Base-by-base conservation (phyloP, 2,113 vertebrate genomes). In the Nerophis ophidion region DNA sequence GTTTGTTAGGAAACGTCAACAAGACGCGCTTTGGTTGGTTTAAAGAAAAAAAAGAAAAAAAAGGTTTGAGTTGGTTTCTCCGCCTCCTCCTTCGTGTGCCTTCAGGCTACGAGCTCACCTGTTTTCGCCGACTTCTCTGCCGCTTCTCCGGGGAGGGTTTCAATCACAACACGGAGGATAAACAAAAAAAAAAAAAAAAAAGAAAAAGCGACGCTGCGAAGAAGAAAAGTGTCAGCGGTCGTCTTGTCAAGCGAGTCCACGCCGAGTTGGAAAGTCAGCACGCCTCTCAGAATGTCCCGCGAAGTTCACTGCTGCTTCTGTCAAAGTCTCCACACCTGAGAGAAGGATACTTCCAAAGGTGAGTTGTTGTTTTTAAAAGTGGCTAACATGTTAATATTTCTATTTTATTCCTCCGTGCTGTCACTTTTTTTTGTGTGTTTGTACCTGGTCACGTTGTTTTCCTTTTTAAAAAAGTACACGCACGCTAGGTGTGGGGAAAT, bases 41-140 rank as follows among this genome's bases (percentile, higher is more conserved):
- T 26, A 26, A 26, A 26, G 4, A 26, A 26, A 26, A 26, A 26
- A 26, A 26, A 3, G 19, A 26, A 26, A 26, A 26, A 26, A 26
- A 26, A 26, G 4, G 26, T 26, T 26, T 2, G 26, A 26, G 26
- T 26, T 26, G 26, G 26, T 26, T 26, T 26, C 26, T 56, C 54
- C 72, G 57, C 58, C 60, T 44, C 36, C 49, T 34, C 49, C 9
- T 15, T 14, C 8, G 14, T 6, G 15, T 16, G 4, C 19, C 5
- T 12, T 6, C 13, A 33, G 57, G 76, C 61, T 38, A 55, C 65
- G 47, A 4, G 48, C 74, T 84, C 81, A 86, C 87, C 84, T 88
- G 87, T 82, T 77, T 77, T 71, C 72, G 54, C 63, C 58, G 70
- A 65, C 26, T 11, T 61, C 66, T 69, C 63, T 63, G 26, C 26